Evolutionary conservation across 2,113 vertebrate genomes (phyloP), one percentile per base, ranked within the genome.

Genomic region (Callospermophilus lateralis): DNA sequence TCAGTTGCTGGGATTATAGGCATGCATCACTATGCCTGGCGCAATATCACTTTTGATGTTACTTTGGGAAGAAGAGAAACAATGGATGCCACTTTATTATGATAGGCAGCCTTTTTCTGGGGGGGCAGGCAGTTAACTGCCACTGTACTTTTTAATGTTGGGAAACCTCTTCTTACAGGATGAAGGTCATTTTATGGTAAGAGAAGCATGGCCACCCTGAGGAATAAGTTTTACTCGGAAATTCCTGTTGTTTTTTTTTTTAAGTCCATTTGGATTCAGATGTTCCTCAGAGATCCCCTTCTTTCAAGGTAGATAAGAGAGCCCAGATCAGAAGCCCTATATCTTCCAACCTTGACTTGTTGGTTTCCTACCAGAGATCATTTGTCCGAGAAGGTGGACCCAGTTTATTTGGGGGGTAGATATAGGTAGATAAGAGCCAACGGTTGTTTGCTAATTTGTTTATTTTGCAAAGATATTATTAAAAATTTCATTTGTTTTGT

Each of bases 81-180:
- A 34, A 34, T n/a, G 70, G 74, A 32, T 42, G 11, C 16, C 48
- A 34, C 39, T 92, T 74, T 28, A 20, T 77, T 61, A 34, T 61
- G n/a, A 55, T 63, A 22, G 42, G 22, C 39, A 89, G 72, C 77
- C 34, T 16, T 28, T 34, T 67, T 73, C n/a, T n/a, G n/a, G 30
- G 53, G 73, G 5, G 85, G 61, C 28, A 80, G 72, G 6, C 48
- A 42, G 51, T 19, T 19, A 20, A 51, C 74, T 20, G 48, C 45
- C 70, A 6, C 0, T 9, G n/a, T 30, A n/a, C 53, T 45, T 32
- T 91, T 89, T 85, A 51, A 91, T 37, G 39, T 51, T 79, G 16
- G 77, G 42, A 79, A 86, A 68, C 6, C 42, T 15, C 32, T 95
- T 96, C 15, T 78, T 79, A 74, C 90, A 53, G 67, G 70, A 63